Conservation (phyloP, 2,113 vertebrate species). For the Tyrannus savana region DNA sequence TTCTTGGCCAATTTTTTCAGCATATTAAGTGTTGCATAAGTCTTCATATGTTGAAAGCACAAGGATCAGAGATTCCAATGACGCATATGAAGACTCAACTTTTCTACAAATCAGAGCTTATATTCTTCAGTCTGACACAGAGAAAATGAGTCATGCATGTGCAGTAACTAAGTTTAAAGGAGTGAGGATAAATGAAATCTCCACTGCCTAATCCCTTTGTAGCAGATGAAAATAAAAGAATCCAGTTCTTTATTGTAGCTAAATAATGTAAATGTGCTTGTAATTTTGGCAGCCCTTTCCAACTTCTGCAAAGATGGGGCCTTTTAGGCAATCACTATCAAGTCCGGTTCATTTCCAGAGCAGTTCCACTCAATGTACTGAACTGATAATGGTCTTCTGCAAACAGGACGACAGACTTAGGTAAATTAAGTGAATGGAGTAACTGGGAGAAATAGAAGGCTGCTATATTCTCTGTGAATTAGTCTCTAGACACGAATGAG, state of each 20-base stretch:
- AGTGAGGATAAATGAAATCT: not conserved
- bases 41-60: not conserved
- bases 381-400: not conserved
- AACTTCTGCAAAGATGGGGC: not conserved
- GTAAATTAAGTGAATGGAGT: not conserved
- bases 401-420: not conserved
- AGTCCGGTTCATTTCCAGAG: not conserved
- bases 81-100: not conserved
- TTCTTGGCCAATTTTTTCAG: not conserved
- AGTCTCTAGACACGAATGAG: not conserved
- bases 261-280: not conserved
- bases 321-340: not conserved
- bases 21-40: not conserved
- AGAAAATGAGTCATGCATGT: not conserved
- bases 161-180: not conserved
- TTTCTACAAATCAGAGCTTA: not conserved
- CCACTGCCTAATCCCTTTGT: not conserved
- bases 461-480: not conserved
- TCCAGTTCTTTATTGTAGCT: not conserved
- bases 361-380: not conserved
- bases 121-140: not conserved
- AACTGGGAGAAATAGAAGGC: not conserved
- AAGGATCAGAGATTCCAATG: not conserved
- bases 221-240: not conserved
- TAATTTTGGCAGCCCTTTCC: not conserved